Conservation (phyloP, 2,888 invertebrate species). For the Phragmatobia fuliginosa region DNA sequence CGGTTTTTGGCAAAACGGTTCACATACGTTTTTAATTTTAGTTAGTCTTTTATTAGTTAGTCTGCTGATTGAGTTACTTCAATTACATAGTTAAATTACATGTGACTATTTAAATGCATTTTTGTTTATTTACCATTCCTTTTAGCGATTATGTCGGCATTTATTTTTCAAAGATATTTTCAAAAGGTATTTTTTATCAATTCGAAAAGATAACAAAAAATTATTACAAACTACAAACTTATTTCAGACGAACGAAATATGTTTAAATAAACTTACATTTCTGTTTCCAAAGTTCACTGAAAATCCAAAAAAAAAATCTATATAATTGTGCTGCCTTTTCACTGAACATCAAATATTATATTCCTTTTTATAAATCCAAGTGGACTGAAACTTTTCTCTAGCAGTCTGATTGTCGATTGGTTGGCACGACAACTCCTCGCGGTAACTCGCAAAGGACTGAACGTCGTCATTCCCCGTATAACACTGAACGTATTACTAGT, state of each 20-base stretch:
- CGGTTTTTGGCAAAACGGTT: not conserved
- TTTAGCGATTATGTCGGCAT: no score
- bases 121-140: no score
- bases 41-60: no score
- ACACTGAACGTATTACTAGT: conserved; percentile 28
- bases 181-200: no score
- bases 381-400: conserved; percentile 24
- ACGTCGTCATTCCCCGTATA: conserved; percentile 16
- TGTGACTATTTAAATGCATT: not conserved
- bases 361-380: conserved; percentile 9
- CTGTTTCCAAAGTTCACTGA: conserved; percentile 17
- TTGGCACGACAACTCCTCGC: conserved; percentile 28
- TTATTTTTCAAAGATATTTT: no score
- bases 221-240: not conserved
- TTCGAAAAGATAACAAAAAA: no score
- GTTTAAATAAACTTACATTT: conserved; percentile 23
- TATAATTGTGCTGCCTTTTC: not conserved
- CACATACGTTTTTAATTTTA: no score
- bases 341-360: conserved; percentile 7
- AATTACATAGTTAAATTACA: not conserved
- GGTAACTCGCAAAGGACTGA: conserved; percentile 28
- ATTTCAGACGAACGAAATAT: not conserved
- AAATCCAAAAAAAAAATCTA: conserved; percentile 14
- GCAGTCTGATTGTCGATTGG: not conserved
- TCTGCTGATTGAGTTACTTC: not conserved